phyloP scores from a whole-genome alignment of 2,797 vertebrate species.

The Leuciscus waleckii region DNA sequence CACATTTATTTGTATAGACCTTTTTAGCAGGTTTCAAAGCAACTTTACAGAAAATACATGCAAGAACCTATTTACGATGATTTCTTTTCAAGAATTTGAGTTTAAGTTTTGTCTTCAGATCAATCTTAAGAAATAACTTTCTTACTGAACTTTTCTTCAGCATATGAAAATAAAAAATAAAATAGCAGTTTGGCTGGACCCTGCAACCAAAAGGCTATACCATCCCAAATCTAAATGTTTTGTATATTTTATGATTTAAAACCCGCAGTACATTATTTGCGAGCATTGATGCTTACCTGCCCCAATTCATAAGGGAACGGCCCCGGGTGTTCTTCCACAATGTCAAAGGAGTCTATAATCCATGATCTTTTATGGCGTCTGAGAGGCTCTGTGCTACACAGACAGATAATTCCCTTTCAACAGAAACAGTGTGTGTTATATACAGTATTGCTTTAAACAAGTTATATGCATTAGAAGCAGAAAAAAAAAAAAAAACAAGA shows the following conservation, averaged over 20 bases:
- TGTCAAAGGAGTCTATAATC: slow-evolving; percentile 72
- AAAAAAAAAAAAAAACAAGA: not conserved
- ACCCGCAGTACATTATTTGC: not conserved
- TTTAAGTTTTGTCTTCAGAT: not conserved
- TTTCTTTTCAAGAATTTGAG: not conserved
- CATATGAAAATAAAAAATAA: too few species aligned
- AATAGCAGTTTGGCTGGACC: not conserved
- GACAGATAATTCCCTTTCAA: slow-evolving; percentile 59
- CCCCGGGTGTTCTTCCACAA: slow-evolving; percentile 72
- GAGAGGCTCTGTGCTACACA: slow-evolving; percentile 51
- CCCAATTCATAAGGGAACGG: slow-evolving; percentile 74
- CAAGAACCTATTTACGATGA: not conserved
- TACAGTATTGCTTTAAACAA: not conserved
- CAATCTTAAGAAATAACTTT: not conserved
- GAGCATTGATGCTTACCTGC: slow-evolving; percentile 61
- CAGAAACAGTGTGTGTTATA: slow-evolving; percentile 10
- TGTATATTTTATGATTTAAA: not conserved
- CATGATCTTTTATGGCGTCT: slow-evolving; percentile 69
- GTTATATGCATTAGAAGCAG: not conserved
- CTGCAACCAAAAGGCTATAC: not conserved
- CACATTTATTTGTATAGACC: too few species aligned
- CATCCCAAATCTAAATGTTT: not conserved
- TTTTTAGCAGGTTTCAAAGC: too few species aligned
- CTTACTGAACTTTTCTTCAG: not conserved
- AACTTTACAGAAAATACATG: too few species aligned